A percentile compares a stretch with the other conserved stretches of the same genome.
phyloP scores from a whole-genome alignment of 1,140 invertebrate genomes.

The Cyphomyrmex costatus region DNA sequence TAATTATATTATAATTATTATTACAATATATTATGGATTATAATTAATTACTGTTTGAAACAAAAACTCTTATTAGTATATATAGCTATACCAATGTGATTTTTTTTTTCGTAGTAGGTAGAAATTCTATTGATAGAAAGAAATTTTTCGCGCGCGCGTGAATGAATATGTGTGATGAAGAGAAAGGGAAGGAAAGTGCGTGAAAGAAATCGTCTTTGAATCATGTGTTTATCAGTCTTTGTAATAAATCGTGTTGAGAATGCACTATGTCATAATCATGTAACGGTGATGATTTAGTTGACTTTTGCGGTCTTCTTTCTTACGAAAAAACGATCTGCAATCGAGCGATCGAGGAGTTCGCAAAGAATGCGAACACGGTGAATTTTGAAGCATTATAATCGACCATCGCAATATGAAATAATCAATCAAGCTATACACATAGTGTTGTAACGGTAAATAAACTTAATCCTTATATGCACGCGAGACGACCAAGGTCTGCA shows the following conservation, averaged over 20 bases:
- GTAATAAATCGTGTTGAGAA: constrained; percentile 43
- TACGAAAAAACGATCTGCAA: constrained; percentile 13
- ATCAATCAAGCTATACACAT: constrained; percentile 71
- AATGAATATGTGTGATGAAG: constrained; percentile 32
- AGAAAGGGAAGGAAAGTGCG: constrained; percentile 23
- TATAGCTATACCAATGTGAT: constrained; percentile 70
- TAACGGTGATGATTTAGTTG: constrained; percentile 61
- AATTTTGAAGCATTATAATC: constrained; percentile 62
- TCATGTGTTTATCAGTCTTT: constrained; percentile 64
- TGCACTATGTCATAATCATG: constrained; percentile 69
- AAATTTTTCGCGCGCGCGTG: constrained; percentile 28
- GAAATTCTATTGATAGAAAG: constrained; percentile 47
- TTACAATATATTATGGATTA: constrained; percentile 54
- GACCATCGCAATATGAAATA: constrained; percentile 62
- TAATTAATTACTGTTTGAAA: constrained; percentile 67
- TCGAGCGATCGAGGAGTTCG: constrained; percentile 61
- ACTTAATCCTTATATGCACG: constrained; percentile 66
- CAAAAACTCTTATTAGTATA: constrained; percentile 63
- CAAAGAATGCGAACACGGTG: constrained; percentile 21
- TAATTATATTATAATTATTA: constrained; percentile 56
- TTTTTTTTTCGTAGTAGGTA: constrained; percentile 71
- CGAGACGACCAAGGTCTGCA: constrained; percentile 32
- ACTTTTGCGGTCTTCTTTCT: constrained; percentile 53
- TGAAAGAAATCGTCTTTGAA: constrained; percentile 44
- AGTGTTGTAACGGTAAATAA: constrained; percentile 69